phyloP scores from a whole-genome alignment of 2,888 invertebrate genomes.

The Drosophila nigricruria region DNA sequence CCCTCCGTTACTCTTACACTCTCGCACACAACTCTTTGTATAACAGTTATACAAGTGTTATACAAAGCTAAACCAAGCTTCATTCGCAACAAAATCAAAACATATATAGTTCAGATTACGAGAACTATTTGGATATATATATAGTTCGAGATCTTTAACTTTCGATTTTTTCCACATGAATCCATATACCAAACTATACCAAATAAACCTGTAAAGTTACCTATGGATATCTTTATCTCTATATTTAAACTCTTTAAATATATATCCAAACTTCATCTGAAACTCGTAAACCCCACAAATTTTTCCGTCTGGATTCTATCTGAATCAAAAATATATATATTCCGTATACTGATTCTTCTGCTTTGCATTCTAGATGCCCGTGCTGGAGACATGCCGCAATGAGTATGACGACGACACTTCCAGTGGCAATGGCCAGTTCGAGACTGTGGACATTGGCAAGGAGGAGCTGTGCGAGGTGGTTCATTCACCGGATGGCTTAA shows the following conservation, averaged over 20 bases:
- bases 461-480: slow-evolving; percentile 40
- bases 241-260: not conserved
- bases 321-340: no score
- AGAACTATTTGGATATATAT: not conserved
- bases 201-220: no score
- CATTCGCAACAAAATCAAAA: not conserved
- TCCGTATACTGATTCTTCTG: not conserved
- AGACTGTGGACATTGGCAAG: slow-evolving; percentile 45
- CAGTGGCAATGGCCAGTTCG: slow-evolving; percentile 26
- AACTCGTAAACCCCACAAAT: not conserved
- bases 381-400: slow-evolving; percentile 1
- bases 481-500: slow-evolving; percentile 1
- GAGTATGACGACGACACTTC: slow-evolving; percentile 11
- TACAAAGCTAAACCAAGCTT: no score
- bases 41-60: slow-evolving; percentile 3
- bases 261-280: not conserved
- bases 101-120: not conserved
- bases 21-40: not conserved
- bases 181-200: not conserved
- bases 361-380: slow-evolving; percentile 22
- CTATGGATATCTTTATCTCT: not conserved
- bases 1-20: not conserved
- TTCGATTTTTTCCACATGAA: not conserved
- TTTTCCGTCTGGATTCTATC: no score
- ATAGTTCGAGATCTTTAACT: not conserved